Evolutionary conservation across 2,888 invertebrate species (phyloP), one percentile per base, ranked within the genome.

Genomic region (Anodontia alba): DNA sequence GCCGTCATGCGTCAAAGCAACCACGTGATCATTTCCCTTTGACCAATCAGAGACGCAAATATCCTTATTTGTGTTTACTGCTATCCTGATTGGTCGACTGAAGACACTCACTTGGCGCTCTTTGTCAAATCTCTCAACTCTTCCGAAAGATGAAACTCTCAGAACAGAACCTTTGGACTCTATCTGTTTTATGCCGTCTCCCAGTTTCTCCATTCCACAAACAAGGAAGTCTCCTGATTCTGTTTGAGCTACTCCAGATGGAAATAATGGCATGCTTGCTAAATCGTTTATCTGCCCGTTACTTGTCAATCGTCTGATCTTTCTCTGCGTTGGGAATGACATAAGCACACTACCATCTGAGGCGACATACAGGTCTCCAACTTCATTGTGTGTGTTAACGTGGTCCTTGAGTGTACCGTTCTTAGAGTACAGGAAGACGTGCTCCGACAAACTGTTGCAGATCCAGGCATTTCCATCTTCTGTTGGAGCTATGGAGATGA

Each of bases 21-120:
- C 74, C 66, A 86, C 86, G 68, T 86, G 86, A 33, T 86, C 83
- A 67, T 86, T 81, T 36, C 83, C 83, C 49, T 86, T 86, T 23
- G 81, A 73, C 86, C 83, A 83, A 51, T 86, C 86, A 10, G 86
- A 86, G n/a, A 86, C 83, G 67, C 83, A 79, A 20, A 86, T 83
- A 54, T 86, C 86, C 51, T 81, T 81, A 71, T 86, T 86, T 1
- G 80, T 72, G 43, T 86, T 86, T 17, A 83, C 81, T 7, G 86
- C 79, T 12, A 86, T 80, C 54, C 86, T 54, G 38, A 86, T 83
- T 54, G 83, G 86, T n/a, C 78, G 79, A 23, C 73, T 83, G 36
- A 86, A 83, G n/a, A 86, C 72, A 51, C 70, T 78, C 12, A 68
- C 69, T 23, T 57, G 73, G 1, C 78, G 51, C 15, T 83, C 86